Evolutionary conservation across 1,140 invertebrate genomes (phyloP).

Genomic region (Orchestia grillus): DNA sequence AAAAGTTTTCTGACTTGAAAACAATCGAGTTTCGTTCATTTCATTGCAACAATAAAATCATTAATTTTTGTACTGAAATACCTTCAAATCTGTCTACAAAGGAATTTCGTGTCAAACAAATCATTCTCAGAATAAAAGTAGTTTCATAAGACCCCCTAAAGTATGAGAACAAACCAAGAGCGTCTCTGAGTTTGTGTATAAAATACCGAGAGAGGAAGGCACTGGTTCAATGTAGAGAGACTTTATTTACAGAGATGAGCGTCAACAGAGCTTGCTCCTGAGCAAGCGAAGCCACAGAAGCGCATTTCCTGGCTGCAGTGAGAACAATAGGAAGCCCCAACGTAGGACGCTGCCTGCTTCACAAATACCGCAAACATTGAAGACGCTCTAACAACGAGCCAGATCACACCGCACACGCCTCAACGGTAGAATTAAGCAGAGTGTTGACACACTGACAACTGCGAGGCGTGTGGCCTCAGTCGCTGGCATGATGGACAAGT

Average conservation of each 20-base stretch:
- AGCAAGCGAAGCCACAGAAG: slow-evolving; percentile 26
- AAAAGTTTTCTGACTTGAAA: neutral
- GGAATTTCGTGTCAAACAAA: neutral
- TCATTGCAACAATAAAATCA: neutral
- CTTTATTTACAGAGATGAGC: neutral
- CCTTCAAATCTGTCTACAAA: neutral
- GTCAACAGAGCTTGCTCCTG: slow-evolving; percentile 1
- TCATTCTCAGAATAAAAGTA: neutral
- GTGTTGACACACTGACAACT: neutral
- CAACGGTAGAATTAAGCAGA: neutral
- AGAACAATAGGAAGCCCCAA: neutral
- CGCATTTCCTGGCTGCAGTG: neutral
- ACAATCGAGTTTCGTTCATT: neutral
- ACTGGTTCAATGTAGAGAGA: neutral
- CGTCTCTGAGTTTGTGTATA: neutral
- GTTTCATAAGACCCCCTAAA: neutral
- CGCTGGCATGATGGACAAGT: neutral
- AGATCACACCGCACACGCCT: neutral
- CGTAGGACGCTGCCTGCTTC: neutral
- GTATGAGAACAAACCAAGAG: neutral
- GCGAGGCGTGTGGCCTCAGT: neutral
- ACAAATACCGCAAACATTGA: neutral
- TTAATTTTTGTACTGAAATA: neutral
- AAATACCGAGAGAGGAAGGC: neutral
- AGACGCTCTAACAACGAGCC: neutral